phyloP scores from a whole-genome alignment of 1,140 invertebrate species.

The Lutraria rhynchaena region DNA sequence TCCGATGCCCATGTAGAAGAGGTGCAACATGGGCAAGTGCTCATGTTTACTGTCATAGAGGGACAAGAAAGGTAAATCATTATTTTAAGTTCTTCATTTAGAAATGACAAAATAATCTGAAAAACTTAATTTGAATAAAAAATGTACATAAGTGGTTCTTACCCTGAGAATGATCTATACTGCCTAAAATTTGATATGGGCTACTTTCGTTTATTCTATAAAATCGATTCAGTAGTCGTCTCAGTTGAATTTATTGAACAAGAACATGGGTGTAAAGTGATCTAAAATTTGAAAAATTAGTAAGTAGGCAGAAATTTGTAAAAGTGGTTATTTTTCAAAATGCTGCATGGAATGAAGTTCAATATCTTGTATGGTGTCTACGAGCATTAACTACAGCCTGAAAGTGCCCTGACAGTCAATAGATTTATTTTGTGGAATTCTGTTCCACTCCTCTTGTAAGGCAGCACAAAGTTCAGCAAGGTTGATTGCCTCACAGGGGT shows the following conservation, averaged over 20 bases:
- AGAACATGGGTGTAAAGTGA: not conserved
- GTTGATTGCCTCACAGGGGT: not conserved
- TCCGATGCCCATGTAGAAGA: no score
- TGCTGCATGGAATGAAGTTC: no score
- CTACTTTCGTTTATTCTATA: not conserved
- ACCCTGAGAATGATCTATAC: no score
- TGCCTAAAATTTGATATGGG: no score
- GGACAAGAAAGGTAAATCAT: no score
- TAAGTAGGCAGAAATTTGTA: constrained; percentile 14
- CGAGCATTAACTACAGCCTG: constrained; percentile 12
- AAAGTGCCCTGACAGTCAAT: constrained; percentile 5
- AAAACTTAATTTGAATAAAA: no score
- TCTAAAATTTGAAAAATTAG: not conserved
- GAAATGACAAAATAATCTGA: no score
- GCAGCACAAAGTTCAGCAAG: constrained; percentile 3
- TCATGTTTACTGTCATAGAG: no score
- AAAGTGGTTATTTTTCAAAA: constrained; percentile 27
- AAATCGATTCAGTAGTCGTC: not conserved
- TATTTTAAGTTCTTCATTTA: no score
- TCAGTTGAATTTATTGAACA: not conserved
- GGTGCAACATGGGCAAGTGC: no score
- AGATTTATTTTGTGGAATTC: constrained; percentile 23
- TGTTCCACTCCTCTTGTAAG: constrained; percentile 23
- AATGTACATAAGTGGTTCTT: no score
- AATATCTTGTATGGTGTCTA: constrained; percentile 25